phyloP scores from a whole-genome alignment of 2,113 vertebrate genomes.

The Trogon melanurus region DNA sequence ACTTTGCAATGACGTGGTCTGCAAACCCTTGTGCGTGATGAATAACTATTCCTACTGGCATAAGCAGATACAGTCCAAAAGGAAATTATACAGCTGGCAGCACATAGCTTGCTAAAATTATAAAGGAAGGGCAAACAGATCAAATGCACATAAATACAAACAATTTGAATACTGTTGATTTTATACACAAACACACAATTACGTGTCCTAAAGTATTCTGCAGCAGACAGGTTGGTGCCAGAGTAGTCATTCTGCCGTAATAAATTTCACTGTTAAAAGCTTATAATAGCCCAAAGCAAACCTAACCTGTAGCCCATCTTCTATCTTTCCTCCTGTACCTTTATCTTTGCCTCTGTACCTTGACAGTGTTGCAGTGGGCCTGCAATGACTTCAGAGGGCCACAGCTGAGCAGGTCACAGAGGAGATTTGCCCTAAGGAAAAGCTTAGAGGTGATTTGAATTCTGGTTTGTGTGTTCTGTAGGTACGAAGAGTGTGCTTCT shows the following conservation, averaged over 20 bases:
- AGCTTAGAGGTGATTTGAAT: not conserved
- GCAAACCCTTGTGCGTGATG: conserved; percentile 37
- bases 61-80: conserved; percentile 74
- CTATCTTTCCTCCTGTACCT: not conserved
- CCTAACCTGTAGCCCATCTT: not conserved
- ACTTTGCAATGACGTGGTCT: not conserved
- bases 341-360: not conserved
- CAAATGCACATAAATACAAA: conserved; percentile 69
- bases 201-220: conserved; percentile 40
- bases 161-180: conserved; percentile 64
- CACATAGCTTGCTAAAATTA: conserved; percentile 74
- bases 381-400: not conserved
- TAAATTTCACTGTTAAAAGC: not conserved
- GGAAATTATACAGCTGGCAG: conserved; percentile 80
- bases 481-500: not conserved
- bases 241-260: conserved; percentile 54
- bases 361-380: not conserved
- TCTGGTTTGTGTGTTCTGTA: not conserved
- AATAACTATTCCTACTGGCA: conserved; percentile 72
- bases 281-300: not conserved
- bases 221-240: conserved; percentile 69
- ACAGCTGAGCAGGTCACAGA: not conserved
- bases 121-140: conserved; percentile 68
- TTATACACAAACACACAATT: conserved; percentile 62
- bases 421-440: not conserved